A percentile compares a stretch with the other conserved stretches of the same genome.
phyloP scores from a whole-genome alignment of 1,140 invertebrate genomes.

The Yoshiicerus persimilis region DNA sequence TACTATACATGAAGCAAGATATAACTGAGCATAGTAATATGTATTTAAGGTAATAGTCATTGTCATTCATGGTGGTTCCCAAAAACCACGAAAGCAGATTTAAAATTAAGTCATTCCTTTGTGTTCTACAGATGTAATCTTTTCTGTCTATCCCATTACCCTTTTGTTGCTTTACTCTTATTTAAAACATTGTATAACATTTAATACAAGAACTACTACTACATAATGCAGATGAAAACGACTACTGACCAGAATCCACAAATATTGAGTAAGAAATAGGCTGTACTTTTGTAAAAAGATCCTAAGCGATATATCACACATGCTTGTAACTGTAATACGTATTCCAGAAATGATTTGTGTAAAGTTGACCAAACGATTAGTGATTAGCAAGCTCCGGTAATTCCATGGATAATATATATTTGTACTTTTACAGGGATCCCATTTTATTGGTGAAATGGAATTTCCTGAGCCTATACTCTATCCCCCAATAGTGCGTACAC shows the following conservation, averaged over 20 bases:
- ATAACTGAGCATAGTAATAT: background rate
- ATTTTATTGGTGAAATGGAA: background rate
- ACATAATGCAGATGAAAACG: background rate
- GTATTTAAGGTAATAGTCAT: background rate
- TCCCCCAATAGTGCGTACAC: background rate
- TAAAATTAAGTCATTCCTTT: constrained; percentile 10
- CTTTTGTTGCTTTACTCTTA: background rate
- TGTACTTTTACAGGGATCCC: background rate
- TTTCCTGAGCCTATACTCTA: background rate
- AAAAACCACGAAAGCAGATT: background rate
- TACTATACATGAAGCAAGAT: background rate
- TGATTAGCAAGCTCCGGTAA: too few species aligned
- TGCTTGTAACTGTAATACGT: background rate
- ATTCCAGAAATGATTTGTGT: background rate
- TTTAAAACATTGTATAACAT: background rate
- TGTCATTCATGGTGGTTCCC: background rate
- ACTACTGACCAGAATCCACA: background rate
- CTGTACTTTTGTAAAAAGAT: background rate
- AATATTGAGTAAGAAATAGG: background rate
- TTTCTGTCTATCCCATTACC: background rate
- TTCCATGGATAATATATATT: constrained; percentile 3
- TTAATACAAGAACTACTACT: background rate
- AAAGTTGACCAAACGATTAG: background rate
- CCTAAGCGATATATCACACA: background rate
- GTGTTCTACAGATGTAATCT: background rate